phyloP scores from a whole-genome alignment of 2,888 invertebrate genomes.

The Sesamia inferens region DNA sequence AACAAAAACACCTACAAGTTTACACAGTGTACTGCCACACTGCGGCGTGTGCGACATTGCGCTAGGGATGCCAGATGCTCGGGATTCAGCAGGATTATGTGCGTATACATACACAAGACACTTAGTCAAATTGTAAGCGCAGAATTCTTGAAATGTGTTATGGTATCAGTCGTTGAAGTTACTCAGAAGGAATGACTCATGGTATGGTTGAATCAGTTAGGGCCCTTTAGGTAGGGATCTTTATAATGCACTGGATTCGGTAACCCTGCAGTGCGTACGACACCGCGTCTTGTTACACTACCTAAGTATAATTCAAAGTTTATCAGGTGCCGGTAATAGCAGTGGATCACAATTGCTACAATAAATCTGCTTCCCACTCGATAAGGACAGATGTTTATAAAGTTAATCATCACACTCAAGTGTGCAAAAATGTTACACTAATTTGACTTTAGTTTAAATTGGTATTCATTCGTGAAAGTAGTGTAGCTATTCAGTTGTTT shows the following conservation, averaged over 20 bases:
- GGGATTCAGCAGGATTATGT: constrained; percentile 55
- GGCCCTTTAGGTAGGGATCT: constrained; percentile 7
- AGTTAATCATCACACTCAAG: constrained; percentile 15
- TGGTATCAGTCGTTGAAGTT: constrained; percentile 25
- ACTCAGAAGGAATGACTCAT: constrained; percentile 13
- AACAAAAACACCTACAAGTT: constrained; percentile 86
- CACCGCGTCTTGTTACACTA: constrained; percentile 27
- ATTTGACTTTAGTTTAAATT: constrained; percentile 35
- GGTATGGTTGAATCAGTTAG: constrained; percentile 26
- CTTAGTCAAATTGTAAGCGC: constrained; percentile 33
- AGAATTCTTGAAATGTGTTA: constrained; percentile 34
- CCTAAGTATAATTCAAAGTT: constrained; percentile 55
- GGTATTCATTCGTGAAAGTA: constrained; percentile 60
- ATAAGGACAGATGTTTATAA: constrained; percentile 42
- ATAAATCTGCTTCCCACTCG: constrained; percentile 45
- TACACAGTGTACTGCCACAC: constrained; percentile 68
- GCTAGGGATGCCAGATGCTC: constrained; percentile 63
- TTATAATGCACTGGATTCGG: constrained; percentile 13
- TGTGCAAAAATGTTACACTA: constrained; percentile 30
- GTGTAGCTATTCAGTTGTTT: constrained; percentile 61
- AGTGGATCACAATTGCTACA: constrained; percentile 42
- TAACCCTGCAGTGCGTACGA: constrained; percentile 35
- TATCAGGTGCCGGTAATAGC: constrained; percentile 59
- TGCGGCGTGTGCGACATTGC: constrained; percentile 67
- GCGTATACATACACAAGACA: constrained; percentile 26